Evolutionary conservation across 2,113 vertebrate genomes (phyloP), one percentile per base, ranked within the genome.

Genomic region (Montifringilla adamsi): DNA sequence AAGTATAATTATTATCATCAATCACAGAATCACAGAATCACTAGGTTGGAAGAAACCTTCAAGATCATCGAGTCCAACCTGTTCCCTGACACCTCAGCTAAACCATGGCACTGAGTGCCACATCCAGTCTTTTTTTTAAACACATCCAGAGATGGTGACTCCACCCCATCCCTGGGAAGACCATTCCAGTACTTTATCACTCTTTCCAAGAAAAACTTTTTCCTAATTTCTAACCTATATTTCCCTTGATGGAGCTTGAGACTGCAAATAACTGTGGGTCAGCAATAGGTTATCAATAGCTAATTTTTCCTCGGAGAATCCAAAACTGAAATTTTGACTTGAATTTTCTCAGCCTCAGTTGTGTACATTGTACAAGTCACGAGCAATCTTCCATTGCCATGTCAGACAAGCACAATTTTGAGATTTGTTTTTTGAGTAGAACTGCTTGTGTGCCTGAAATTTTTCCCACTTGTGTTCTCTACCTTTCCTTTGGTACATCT

Each of bases 401-500:
- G 31, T 21, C 55, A 33, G 64, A 27, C 27, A 81, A 68, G 27
- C 26, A 47, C 18, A 66, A 28, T 30, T 69, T 72, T 62, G 59
- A 53, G 9, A 35, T 55, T 80, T 43, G 44, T 24, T 23, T 87
- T 91, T 74, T 62, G 31, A 87, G 11, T 28, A 91, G 55, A 69
- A 83, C 80, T 27, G 5, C 7, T 60, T 53, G 11, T 3, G 2
- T 10, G 5, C 27, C 26, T 53, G 46, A 67, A 12, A 55, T 49
- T 63, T 68, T 93, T 76, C 35, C 33, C 8, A 22, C 31, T 72
- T 90, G 8, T 23, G 20, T 73, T 83, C 43, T 39, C 30, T 74
- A 46, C 16, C 35, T 44, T 30, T 62, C 13, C 15, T 49, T n/a
- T 63, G 23, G 43, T 13, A 43, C 0, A 0, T 31, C 33, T 62